Evolutionary conservation across 2,797 vertebrate genomes (phyloP), one percentile per base, ranked within the genome.

Genomic region (Corythornis leucogaster): DNA sequence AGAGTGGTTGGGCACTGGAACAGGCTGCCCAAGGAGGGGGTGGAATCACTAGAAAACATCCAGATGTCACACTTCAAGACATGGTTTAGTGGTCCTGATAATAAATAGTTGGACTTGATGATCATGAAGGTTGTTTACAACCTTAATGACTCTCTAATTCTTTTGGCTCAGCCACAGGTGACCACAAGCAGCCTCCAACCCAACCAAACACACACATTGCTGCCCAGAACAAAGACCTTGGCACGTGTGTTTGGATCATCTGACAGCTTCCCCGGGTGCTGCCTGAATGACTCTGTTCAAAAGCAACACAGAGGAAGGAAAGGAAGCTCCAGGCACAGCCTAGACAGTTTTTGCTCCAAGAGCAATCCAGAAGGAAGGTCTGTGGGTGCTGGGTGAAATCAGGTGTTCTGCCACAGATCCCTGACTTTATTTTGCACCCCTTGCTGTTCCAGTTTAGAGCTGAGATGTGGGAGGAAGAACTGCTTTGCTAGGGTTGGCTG

Each of bases 251-350:
- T 3, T 75, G 71, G 89, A 64, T 31, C 31, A 58, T 31, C 55
- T 5, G 2, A 69, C 11, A 79, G 42, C 5, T 13, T 66, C 38
- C 40, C 33, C 19, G 59, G 12, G 42, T 8, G 30, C 8, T 20
- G 28, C 24, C 17, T 2, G 20, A 73, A 15, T n/a, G 38, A 81
- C 31, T 66, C 58, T n/a, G 28, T 30, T 54, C 24, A 19, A 50
- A 79, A 66, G 9, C 51, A 5, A 38, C 0, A 6, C 22, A 69
- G 18, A 64, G 10, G 21, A 66, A 64, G 10, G 19, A 62, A 58
- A 79, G 16, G 22, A 81, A 79, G 67, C 28, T 64, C 15, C 54
- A 92, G 71, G 46, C n/a, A 84, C 33, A 84, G 51, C 33, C 48
- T 48, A 5, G 31, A 17, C 8, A 46, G 48, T 1, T 61, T 57